phyloP scores from a whole-genome alignment of 2,888 invertebrate genomes.

The Eupithecia subfuscata region DNA sequence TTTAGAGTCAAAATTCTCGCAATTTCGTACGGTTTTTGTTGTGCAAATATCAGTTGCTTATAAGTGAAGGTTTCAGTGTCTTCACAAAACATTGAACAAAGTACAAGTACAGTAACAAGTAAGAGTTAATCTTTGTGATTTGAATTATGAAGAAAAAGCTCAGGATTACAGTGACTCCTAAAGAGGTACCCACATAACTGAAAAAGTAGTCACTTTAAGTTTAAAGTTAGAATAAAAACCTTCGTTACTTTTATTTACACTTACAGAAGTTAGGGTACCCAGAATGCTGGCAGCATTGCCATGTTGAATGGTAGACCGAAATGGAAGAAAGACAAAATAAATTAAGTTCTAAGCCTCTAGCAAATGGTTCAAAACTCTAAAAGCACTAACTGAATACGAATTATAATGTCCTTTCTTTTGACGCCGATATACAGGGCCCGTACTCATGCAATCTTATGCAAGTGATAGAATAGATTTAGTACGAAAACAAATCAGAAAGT shows the following conservation, averaged over 20 bases:
- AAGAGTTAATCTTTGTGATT: not conserved
- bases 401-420: no score
- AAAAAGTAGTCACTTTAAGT: not conserved
- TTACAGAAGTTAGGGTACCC: no score
- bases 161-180: constrained; percentile 47
- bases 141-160: constrained; percentile 51
- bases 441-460: no score
- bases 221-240: not conserved
- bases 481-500: no score
- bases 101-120: not conserved
- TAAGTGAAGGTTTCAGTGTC: constrained; percentile 10
- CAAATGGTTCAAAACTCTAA: no score
- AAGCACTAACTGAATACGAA: no score
- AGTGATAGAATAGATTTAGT: no score
- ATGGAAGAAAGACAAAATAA: no score
- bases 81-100: not conserved
- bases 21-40: constrained; percentile 13
- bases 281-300: no score
- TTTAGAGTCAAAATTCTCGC: constrained; percentile 17
- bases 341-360: not conserved
- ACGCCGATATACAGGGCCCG: no score
- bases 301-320: no score
- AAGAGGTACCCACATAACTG: constrained; percentile 40
- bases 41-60: constrained; percentile 13
- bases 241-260: no score